Conservation (phyloP, 2,113 vertebrate species). For the Pseudolaguvia tuberculata region DNA sequence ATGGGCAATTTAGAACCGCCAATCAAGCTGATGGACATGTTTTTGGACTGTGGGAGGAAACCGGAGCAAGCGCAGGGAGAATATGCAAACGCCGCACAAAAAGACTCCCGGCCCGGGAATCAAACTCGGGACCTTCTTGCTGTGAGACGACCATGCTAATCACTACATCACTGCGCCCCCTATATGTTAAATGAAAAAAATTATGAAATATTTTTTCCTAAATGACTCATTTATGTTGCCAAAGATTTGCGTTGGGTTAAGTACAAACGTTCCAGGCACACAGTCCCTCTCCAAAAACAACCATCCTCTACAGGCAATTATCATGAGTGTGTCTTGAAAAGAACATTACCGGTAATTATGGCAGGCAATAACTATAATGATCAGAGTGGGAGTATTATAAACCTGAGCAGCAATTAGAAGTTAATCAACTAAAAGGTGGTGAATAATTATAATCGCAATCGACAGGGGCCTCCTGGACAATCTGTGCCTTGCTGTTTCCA, state of each 20-base stretch:
- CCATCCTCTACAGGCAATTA: slow-evolving; percentile 80
- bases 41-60: no score
- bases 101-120: no score
- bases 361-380: slow-evolving; percentile 97
- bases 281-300: slow-evolving; percentile 73
- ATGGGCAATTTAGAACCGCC: no score
- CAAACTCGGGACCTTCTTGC: no score
- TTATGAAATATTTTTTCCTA: no score
- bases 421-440: slow-evolving; percentile 99
- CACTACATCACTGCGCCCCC: no score
- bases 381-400: slow-evolving; percentile 91
- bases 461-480: slow-evolving; percentile 68
- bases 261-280: slow-evolving; percentile 49
- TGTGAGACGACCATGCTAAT: no score
- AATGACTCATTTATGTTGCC: not conserved
- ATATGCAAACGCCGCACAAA: no score
- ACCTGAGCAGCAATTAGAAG: slow-evolving; percentile 98
- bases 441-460: slow-evolving; percentile 92
- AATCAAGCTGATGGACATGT: no score
- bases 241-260: not conserved
- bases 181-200: no score
- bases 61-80: no score
- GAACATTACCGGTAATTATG: slow-evolving; percentile 99
- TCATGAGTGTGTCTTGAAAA: slow-evolving; percentile 76
- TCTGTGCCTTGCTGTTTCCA: slow-evolving; percentile 34